Conservation (phyloP, 2,113 vertebrate genomes). For the Hippocampus barbouri region DNA sequence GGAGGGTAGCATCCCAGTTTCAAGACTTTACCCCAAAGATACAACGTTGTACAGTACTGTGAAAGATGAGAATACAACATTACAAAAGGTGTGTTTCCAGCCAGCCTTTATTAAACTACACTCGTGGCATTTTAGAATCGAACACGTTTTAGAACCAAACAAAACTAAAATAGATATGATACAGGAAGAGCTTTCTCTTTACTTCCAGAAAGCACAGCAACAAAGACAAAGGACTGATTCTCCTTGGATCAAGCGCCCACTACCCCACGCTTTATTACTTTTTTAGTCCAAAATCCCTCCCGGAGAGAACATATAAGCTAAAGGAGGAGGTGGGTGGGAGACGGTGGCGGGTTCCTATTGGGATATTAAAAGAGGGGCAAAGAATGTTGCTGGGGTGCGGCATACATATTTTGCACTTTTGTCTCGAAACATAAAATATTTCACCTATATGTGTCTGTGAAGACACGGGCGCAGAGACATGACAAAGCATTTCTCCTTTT, state of each 20-base stretch:
- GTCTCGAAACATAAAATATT: neutral
- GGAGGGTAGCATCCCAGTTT: neutral
- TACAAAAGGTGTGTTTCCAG: neutral
- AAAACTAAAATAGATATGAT: constrained; percentile 23
- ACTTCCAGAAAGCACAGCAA: constrained; percentile 30
- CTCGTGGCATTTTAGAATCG: neutral
- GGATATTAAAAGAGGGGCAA: neutral
- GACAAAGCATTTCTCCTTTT: no score
- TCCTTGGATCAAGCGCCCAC: constrained; percentile 31
- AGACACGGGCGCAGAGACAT: neutral
- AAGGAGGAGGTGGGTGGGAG: neutral
- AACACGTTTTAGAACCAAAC: constrained; percentile 6
- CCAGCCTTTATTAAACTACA: neutral
- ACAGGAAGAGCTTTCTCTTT: neutral
- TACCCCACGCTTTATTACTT: constrained; percentile 51
- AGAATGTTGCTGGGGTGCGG: neutral
- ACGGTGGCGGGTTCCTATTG: constrained; percentile 4
- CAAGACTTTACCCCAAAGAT: neutral
- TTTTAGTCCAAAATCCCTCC: constrained; percentile 41
- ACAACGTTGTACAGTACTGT: neutral
- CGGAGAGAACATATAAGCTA: constrained; percentile 37
- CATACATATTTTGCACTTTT: neutral
- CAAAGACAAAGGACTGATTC: constrained; percentile 17
- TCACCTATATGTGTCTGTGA: neutral
- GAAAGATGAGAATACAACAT: neutral